Conservation (phyloP, 2,113 vertebrate genomes). For the Nibea coibor region DNA sequence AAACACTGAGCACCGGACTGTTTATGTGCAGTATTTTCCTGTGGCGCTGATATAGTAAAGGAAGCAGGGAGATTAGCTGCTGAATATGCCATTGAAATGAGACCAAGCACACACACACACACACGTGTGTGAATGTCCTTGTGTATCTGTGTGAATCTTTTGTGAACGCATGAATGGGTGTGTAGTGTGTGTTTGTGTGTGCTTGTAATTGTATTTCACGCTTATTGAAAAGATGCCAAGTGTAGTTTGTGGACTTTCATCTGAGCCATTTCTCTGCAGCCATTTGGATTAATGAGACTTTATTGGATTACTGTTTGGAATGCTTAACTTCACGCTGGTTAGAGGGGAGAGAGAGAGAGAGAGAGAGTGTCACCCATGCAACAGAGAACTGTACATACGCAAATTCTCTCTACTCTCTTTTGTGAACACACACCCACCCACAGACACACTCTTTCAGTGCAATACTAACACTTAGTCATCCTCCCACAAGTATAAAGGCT, state of each 20-base stretch:
- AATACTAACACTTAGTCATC: conserved; percentile 39
- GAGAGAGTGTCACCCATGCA: conserved; percentile 4
- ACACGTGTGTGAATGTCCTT: neutral
- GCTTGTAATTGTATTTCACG: conserved; percentile 45
- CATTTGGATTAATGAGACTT: conserved; percentile 62
- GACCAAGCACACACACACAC: neutral
- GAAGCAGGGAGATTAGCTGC: conserved; percentile 31
- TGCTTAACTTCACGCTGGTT: conserved; percentile 47
- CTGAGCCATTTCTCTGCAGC: conserved; percentile 39
- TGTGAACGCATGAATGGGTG: neutral
- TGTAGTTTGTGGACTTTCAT: conserved; percentile 57
- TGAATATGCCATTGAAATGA: conserved; percentile 27
- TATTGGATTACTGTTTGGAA: conserved; percentile 64
- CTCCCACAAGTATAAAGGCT: conserved; percentile 53
- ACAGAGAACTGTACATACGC: neutral
- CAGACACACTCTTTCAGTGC: conserved; percentile 15
- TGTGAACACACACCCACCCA: neutral
- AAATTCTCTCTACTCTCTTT: conserved; percentile 5
- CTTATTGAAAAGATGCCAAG: conserved; percentile 35
- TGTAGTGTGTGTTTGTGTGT: neutral
- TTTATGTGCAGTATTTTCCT: conserved; percentile 27
- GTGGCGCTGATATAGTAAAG: conserved; percentile 18
- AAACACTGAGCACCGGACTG: neutral
- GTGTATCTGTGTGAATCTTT: neutral
- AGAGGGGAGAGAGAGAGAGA: neutral